Conservation (phyloP, 2,797 vertebrate genomes). For the Betta splendens region DNA sequence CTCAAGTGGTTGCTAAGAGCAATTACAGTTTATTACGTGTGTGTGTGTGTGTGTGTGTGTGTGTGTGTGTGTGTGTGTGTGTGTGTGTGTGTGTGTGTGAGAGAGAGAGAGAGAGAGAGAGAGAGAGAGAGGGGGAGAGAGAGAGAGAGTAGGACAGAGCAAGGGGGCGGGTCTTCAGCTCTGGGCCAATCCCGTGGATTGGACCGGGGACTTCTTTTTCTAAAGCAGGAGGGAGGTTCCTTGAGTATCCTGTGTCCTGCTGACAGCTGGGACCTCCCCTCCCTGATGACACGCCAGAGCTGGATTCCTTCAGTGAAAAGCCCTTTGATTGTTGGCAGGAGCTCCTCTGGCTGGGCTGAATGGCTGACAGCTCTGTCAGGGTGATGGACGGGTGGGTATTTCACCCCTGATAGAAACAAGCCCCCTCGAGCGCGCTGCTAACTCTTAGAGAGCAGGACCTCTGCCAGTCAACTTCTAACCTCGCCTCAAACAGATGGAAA, state of each 20-base stretch:
- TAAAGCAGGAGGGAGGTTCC: slow-evolving; percentile 13
- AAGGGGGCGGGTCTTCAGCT: slow-evolving; percentile 27
- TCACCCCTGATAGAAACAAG: slow-evolving; percentile 80
- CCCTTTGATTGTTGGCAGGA: slow-evolving; percentile 78
- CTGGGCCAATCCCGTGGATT: slow-evolving; percentile 56
- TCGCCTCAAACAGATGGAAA: slow-evolving; percentile 71
- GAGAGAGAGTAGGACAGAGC: too few species aligned
- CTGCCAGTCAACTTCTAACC: slow-evolving; percentile 78
- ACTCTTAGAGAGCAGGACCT: slow-evolving; percentile 75
- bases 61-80: neutral
- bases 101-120: slow-evolving; percentile 15
- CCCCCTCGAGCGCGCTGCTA: slow-evolving; percentile 65
- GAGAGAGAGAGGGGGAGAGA: slow-evolving; percentile 4
- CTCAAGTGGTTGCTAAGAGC: slow-evolving; percentile 59
- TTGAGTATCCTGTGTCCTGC: slow-evolving; percentile 32
- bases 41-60: too few species aligned
- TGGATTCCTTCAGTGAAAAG: slow-evolving; percentile 81
- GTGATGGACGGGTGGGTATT: slow-evolving; percentile 79
- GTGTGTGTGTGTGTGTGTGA: neutral
- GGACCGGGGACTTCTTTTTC: slow-evolving; percentile 20
- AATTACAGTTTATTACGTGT: neutral
- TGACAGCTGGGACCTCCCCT: slow-evolving; percentile 72
- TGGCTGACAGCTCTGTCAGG: slow-evolving; percentile 78
- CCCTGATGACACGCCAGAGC: slow-evolving; percentile 70
- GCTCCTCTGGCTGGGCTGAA: slow-evolving; percentile 76